Evolutionary conservation across 2,888 invertebrate genomes (phyloP).

Genomic region (Smittia sp.): DNA sequence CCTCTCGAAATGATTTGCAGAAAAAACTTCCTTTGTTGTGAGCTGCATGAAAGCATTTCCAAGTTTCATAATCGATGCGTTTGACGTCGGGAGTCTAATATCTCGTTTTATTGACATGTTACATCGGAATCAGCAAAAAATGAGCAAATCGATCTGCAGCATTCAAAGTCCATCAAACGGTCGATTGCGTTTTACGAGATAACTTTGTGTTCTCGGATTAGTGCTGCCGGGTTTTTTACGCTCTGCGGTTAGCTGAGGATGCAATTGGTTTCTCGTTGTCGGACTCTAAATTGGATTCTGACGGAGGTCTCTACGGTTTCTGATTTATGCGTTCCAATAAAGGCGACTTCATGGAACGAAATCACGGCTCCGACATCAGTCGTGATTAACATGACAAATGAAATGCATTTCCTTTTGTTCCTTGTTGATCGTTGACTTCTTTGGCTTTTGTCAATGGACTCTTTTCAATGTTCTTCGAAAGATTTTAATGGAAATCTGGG

Average conservation of each 20-base stretch:
- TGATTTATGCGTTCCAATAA: slow-evolving; percentile 24
- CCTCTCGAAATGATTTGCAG: slow-evolving; percentile 32
- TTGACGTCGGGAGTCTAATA: not conserved
- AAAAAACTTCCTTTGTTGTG: not conserved
- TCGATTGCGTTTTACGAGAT: slow-evolving; percentile 33
- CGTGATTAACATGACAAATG: slow-evolving; percentile 39
- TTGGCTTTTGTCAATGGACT: slow-evolving; percentile 28
- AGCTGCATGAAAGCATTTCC: slow-evolving; percentile 3
- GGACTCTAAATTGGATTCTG: not conserved
- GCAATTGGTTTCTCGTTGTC: slow-evolving; percentile 24
- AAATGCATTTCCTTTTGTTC: not conserved
- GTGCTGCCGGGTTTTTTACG: slow-evolving; percentile 12
- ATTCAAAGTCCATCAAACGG: slow-evolving; percentile 25
- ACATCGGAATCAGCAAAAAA: slow-evolving; percentile 16
- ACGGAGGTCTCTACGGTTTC: slow-evolving; percentile 6
- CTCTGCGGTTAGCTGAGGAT: not conserved
- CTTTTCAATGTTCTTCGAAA: not conserved
- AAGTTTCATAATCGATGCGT: not conserved
- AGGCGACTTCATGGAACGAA: slow-evolving; percentile 9
- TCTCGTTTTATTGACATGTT: slow-evolving; percentile 35
- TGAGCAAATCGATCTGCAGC: not conserved
- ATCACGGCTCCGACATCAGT: not conserved
- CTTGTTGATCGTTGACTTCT: slow-evolving; percentile 20
- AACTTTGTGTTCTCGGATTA: slow-evolving; percentile 4
- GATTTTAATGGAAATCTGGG: slow-evolving; percentile 24